Percentiles rank a stretch among this genome's conserved stretches.
Conservation (phyloP, 2,888 invertebrate species). For the Rapana venosa region DNA sequence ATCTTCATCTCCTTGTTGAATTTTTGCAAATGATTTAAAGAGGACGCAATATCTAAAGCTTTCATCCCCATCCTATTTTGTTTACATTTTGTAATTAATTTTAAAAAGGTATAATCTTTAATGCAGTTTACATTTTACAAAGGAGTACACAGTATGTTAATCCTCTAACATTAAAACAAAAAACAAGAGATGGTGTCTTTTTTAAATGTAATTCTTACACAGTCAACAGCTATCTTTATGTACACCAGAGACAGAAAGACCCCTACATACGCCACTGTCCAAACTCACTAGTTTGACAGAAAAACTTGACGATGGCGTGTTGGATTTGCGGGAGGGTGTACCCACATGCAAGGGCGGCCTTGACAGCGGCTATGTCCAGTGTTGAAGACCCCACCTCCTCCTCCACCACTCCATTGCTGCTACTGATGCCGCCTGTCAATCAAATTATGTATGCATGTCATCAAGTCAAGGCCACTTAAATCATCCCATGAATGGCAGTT, state of each 20-base stretch:
- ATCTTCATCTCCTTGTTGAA: too few species aligned
- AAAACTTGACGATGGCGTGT: conserved; percentile 53
- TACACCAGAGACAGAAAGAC: not conserved
- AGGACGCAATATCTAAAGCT: too few species aligned
- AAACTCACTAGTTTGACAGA: conserved; percentile 53
- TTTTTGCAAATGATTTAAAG: too few species aligned
- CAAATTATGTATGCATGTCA: not conserved
- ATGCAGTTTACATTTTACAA: too few species aligned
- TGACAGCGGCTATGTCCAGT: conserved; percentile 50
- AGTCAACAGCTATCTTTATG: not conserved
- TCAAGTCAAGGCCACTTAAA: not conserved
- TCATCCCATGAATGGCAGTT: not conserved
- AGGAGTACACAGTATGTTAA: too few species aligned
- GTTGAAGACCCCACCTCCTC: conserved; percentile 40
- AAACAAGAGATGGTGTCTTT: too few species aligned
- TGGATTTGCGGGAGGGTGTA: conserved; percentile 52
- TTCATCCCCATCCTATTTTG: too few species aligned
- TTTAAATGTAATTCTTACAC: too few species aligned
- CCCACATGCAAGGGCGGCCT: conserved; percentile 54
- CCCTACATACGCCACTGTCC: not conserved
- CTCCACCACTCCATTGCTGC: not conserved
- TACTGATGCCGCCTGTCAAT: not conserved
- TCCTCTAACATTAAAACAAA: too few species aligned
- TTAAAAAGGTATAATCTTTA: too few species aligned
- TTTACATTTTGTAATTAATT: too few species aligned